Evolutionary conservation across 2,113 vertebrate species (phyloP), one percentile per base, ranked within the genome.

Genomic region (Ahaetulla prasina): DNA sequence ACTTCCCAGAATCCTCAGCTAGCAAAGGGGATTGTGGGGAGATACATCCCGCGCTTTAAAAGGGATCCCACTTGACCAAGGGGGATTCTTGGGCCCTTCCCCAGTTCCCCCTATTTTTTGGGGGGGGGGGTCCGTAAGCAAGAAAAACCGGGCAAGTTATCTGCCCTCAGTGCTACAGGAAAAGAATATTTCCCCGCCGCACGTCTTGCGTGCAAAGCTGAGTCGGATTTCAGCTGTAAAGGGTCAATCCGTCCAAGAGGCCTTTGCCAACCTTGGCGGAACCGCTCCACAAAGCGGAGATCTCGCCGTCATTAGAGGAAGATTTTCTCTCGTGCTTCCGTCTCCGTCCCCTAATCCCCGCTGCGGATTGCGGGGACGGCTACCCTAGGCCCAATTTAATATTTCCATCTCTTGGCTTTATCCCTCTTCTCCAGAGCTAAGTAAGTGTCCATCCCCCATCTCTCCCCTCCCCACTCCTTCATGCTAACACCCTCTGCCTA

Each of bases 401-500:
- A 91, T 94, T 92, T 60, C 23, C 88, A 91, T n/a, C 91, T 55
- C 68, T 25, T 89, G 50, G 25, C 43, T 80, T 91, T 74, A 85
- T 45, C 85, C 90, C 91, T 45, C 89, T 91, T 91, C 57, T 86
- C 74, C 85, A 45, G 1, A 18, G 74, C 93, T 87, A 87, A 63
- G 93, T 68, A 89, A 91, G 88, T 54, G 47, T 22, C 27, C 1
- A 0, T 9, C 8, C 45, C 3, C n/a, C 85, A 8, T 49, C 49
- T n/a, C n/a, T 12, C 20, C 2, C 2, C 30, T 85, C 25, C n/a
- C 25, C 30, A 3, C 85, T 87, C 94, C 88, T 85, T 93, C 22
- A 1, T 23, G 3, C 8, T 39, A 87, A 89, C 57, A 94, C 92
- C 94, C 92, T 96, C 95, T 53, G 93, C 94, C 92, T 95, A 94